Evolutionary conservation across 1,140 invertebrate species (phyloP).

Genomic region (Pemphigus obesinymphae): DNA sequence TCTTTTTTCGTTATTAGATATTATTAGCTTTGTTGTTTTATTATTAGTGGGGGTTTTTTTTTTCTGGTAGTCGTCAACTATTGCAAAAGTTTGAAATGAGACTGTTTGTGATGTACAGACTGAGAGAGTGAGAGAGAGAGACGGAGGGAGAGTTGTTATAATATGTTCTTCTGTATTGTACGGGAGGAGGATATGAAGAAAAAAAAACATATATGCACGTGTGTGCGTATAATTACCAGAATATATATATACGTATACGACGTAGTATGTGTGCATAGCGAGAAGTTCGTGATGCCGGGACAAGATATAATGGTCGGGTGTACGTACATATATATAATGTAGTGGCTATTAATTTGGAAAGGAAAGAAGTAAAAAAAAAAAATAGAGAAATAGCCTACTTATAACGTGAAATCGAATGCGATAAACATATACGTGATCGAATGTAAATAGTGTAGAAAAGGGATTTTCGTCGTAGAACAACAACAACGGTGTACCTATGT

Average conservation of each 20-base stretch:
- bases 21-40: not conserved
- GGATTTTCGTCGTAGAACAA: not conserved
- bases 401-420: slow-evolving; percentile 19
- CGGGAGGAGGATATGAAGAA: not conserved
- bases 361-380: too few relatives aligned
- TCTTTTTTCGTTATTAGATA: slow-evolving; percentile 6
- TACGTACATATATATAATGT: too few relatives aligned
- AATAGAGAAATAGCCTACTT: not conserved
- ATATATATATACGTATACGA: not conserved
- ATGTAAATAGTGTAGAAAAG: not conserved
- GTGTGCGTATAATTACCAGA: not conserved
- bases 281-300: slow-evolving; percentile 22
- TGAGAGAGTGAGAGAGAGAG: too few relatives aligned
- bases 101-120: too few relatives aligned
- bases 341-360: slow-evolving; percentile 35
- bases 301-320: slow-evolving; percentile 17
- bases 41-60: not conserved
- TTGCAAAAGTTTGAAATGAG: slow-evolving; percentile 18
- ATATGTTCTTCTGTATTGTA: too few relatives aligned
- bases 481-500: not conserved
- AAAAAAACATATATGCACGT: not conserved
- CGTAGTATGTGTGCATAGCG: not conserved
- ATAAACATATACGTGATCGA: not conserved
- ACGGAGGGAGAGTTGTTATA: too few relatives aligned
- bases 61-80: not conserved